Percentiles rank a stretch among this genome's conserved stretches.
These are phyloP conservation scores for Cremastobaeus sp. DNA, from an alignment of 2,888 invertebrate genomes.

Conservation along the genomic window DNA sequence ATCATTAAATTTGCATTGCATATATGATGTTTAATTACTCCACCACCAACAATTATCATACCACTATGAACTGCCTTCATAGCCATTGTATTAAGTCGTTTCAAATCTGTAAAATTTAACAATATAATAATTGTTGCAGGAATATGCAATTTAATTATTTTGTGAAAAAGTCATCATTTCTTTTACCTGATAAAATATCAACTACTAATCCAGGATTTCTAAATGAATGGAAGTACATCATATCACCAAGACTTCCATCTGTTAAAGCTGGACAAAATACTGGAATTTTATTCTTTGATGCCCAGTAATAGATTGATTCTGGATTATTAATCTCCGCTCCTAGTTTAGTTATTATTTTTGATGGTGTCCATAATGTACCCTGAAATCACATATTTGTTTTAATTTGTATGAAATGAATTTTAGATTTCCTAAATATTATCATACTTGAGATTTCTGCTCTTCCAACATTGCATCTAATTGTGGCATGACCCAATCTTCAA, in stretches of 20 bases:
- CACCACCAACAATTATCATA: conserved; percentile 97
- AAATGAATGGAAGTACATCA: conserved; percentile 99
- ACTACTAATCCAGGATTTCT: conserved; percentile 94
- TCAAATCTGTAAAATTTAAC: conserved; percentile 85
- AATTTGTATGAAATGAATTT: background rate
- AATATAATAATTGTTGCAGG: no score
- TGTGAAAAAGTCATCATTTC: conserved; percentile 1
- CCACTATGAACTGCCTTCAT: conserved; percentile 96
- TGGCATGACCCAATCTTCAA: conserved; percentile 98
- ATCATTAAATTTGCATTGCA: conserved; percentile 99
- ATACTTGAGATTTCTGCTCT: conserved; percentile 84
- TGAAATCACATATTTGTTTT: conserved; percentile 59
- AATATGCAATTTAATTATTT: no score
- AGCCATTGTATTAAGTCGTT: conserved; percentile 94
- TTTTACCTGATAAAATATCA: conserved; percentile 90
- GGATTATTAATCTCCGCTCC: conserved; percentile 94
- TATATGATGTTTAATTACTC: conserved; percentile 98
- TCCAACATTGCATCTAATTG: conserved; percentile 92
- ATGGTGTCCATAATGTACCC: conserved; percentile 93
- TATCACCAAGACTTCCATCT: conserved; percentile 98
- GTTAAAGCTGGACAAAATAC: conserved; percentile 98
- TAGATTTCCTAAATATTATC: background rate
- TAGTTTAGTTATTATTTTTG: conserved; percentile 88
- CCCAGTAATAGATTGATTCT: conserved; percentile 98
- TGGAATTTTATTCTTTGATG: conserved; percentile 96